Conservation (phyloP, 2,113 vertebrate genomes). For the Pungitius pungitius region DNA sequence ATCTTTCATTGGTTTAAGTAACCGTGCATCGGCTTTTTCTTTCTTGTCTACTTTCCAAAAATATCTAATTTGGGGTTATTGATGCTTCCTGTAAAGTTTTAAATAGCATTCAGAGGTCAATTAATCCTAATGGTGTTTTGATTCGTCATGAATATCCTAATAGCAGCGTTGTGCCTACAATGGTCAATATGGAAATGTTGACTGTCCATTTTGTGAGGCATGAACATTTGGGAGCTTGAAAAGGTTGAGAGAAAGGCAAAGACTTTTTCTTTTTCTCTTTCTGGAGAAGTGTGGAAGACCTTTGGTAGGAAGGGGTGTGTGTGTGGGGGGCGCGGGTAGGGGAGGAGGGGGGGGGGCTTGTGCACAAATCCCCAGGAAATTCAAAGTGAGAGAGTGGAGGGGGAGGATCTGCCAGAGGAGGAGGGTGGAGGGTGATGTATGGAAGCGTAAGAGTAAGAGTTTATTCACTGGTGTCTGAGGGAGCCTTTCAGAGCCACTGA, state of each 20-base stretch:
- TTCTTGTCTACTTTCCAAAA: background rate
- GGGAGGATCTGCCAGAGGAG: slow-evolving; percentile 69
- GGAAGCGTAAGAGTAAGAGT: slow-evolving; percentile 93
- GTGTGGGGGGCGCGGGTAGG: slow-evolving; percentile 70
- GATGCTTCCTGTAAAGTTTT: background rate
- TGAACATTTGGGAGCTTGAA: slow-evolving; percentile 56
- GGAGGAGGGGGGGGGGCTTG: slow-evolving; percentile 82
- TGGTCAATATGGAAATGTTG: slow-evolving; percentile 40
- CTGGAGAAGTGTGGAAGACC: slow-evolving; percentile 45
- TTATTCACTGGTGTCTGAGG: slow-evolving; percentile 96
- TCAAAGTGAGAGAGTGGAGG: slow-evolving; percentile 78
- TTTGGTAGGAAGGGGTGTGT: slow-evolving; percentile 28
- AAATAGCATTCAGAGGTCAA: background rate
- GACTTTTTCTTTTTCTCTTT: slow-evolving; percentile 18
- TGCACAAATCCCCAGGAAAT: slow-evolving; percentile 96
- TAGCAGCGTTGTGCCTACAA: background rate
- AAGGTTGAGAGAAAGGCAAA: slow-evolving; percentile 32
- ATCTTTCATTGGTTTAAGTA: background rate
- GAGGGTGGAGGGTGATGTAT: slow-evolving; percentile 86
- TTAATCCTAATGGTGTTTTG: background rate
- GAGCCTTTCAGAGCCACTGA: slow-evolving; percentile 91
- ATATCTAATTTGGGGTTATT: background rate
- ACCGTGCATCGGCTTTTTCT: background rate
- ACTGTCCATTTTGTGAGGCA: slow-evolving; percentile 45
- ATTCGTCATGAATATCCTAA: slow-evolving; percentile 37